These are phyloP conservation scores for Drosophila ochracea DNA, from an alignment of 2,888 invertebrate species.

Conservation along the genomic window DNA sequence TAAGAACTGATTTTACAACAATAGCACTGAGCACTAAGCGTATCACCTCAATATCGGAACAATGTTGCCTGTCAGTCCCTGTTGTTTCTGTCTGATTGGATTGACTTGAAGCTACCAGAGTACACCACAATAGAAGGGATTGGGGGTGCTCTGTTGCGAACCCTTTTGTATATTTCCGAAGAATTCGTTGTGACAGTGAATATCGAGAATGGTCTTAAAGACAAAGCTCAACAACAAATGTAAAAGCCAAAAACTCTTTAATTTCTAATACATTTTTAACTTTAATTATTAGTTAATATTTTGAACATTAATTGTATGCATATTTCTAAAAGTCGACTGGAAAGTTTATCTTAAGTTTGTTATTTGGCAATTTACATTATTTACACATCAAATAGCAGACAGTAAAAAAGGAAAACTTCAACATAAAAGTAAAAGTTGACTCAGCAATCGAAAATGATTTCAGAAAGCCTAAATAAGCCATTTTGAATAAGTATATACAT, in stretches of 20 bases:
- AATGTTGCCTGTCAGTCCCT: conserved; percentile 43
- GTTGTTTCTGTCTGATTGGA: conserved; percentile 43
- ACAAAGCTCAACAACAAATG: neutral
- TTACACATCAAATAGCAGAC: conserved; percentile 17
- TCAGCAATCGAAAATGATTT: conserved; percentile 38
- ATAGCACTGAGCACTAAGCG: conserved; percentile 37
- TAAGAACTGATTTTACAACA: conserved; percentile 39
- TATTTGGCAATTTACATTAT: conserved; percentile 29
- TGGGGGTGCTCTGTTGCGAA: neutral
- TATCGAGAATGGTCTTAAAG: neutral
- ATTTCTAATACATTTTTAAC: neutral
- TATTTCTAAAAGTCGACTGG: neutral
- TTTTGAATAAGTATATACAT: neutral
- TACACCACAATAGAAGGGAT: neutral
- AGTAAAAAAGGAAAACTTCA: neutral
- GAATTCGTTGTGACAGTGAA: conserved; percentile 10
- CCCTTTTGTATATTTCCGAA: conserved; percentile 13
- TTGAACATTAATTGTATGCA: neutral
- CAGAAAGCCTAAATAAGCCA: neutral
- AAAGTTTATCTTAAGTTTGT: neutral
- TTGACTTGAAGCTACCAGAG: conserved; percentile 32
- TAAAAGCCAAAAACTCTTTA: neutral
- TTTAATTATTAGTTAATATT: neutral
- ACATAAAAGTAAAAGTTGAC: conserved; percentile 24
- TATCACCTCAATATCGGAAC: conserved; percentile 40